Conservation (phyloP, 2,888 invertebrate genomes). For the Pseudococcus longispinus region DNA sequence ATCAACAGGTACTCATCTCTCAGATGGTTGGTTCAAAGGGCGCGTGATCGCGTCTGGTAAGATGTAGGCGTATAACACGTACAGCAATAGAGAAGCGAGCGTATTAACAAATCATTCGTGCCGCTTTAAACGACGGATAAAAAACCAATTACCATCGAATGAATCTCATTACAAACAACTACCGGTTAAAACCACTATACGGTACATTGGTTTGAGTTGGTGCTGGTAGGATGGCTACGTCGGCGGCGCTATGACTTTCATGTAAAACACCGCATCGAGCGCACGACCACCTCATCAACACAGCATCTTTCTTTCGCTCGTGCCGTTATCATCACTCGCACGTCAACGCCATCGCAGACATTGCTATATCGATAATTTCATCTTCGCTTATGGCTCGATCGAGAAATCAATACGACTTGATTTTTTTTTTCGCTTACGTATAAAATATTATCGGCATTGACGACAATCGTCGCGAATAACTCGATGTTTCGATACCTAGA, state of each 20-base stretch:
- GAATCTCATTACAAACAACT: constrained; percentile 44
- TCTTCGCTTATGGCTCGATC: too few relatives aligned
- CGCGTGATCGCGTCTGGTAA: constrained; percentile 7
- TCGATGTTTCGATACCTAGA: too few relatives aligned
- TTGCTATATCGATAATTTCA: too few relatives aligned
- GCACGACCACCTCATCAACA: constrained; percentile 38
- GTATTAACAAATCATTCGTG: constrained; percentile 29
- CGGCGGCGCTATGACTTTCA: constrained; percentile 40
- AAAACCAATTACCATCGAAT: constrained; percentile 42
- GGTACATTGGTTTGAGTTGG: constrained; percentile 36
- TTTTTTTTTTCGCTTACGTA: too few relatives aligned
- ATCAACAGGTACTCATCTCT: background rate
- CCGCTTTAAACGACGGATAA: constrained; percentile 32
- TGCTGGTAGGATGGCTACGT: background rate
- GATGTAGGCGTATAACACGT: background rate
- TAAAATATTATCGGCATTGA: too few relatives aligned
- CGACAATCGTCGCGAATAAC: too few relatives aligned
- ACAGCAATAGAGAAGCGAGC: background rate
- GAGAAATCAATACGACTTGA: too few relatives aligned
- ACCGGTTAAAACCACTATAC: constrained; percentile 37
- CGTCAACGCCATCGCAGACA: background rate
- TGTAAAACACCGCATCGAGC: constrained; percentile 1
- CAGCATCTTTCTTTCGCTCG: background rate
- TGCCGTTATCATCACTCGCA: constrained; percentile 21
- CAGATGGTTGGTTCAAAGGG: background rate